A percentile compares a stretch with the other conserved stretches of the same genome.
phyloP scores from a whole-genome alignment of 2,888 invertebrate genomes.

The Eupelmus urozonus region DNA sequence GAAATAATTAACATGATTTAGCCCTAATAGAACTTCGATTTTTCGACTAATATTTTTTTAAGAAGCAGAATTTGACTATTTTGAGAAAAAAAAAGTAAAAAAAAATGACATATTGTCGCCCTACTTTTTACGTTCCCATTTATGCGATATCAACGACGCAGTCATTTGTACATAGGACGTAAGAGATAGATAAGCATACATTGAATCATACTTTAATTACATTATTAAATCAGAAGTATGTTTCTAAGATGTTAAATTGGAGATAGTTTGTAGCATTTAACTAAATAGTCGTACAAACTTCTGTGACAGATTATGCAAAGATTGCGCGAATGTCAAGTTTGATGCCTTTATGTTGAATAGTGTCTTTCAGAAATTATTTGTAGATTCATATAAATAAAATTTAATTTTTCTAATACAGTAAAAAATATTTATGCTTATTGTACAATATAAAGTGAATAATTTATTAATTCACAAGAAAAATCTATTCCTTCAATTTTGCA shows the following conservation, averaged over 20 bases:
- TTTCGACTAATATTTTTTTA: conserved; percentile 8
- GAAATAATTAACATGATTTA: conserved; percentile 1
- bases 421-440: conserved; percentile 7
- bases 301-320: not conserved
- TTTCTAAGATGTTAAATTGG: conserved; percentile 2
- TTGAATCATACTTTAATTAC: conserved; percentile 17
- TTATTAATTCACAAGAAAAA: not conserved
- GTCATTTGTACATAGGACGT: conserved; percentile 46
- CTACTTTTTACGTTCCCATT: conserved; percentile 28
- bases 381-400: conserved; percentile 23
- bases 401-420: not conserved
- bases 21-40: not conserved
- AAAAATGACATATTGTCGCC: not conserved
- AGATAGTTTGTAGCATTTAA: conserved; percentile 11
- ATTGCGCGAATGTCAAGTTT: conserved; percentile 7
- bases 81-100: not conserved
- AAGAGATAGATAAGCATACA: not conserved
- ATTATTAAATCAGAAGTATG: conserved; percentile 23
- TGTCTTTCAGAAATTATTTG: conserved; percentile 48
- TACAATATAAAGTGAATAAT: not conserved
- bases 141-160: conserved; percentile 10
- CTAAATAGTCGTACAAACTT: not conserved
- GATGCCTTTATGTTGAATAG: not conserved
- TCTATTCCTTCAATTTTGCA: not conserved
- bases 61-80: not conserved